Conservation (phyloP, 2,888 invertebrate species). For the Pseudococcus viburni region DNA sequence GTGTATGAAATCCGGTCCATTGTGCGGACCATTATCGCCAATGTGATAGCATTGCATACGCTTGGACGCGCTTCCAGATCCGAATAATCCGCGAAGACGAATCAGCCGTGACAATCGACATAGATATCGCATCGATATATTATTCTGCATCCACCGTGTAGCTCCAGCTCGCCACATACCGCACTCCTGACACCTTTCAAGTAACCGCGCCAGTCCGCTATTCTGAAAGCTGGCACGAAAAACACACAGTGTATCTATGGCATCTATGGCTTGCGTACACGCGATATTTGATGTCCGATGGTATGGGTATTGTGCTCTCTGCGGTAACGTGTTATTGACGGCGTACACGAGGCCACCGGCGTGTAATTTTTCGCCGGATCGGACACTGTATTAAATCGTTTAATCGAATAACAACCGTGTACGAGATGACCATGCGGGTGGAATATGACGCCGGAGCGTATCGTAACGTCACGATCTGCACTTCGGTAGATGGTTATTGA, state of each 20-base stretch:
- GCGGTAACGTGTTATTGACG: not conserved
- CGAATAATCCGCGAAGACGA: constrained; percentile 5
- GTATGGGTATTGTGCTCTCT: constrained; percentile 6
- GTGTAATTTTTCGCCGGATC: not conserved
- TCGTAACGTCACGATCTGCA: not conserved
- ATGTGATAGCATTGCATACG: constrained; percentile 37
- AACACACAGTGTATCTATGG: not conserved
- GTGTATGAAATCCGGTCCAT: not conserved
- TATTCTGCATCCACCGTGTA: not conserved
- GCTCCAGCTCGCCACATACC: not conserved
- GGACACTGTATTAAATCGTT: constrained; percentile 14
- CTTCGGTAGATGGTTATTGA: not conserved
- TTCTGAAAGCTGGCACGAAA: not conserved
- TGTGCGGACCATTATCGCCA: constrained; percentile 10
- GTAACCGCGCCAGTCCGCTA: not conserved
- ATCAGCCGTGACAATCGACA: constrained; percentile 47
- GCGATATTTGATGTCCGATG: not conserved
- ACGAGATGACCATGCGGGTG: constrained; percentile 37
- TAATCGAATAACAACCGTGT: constrained; percentile 28
- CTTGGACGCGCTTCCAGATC: constrained; percentile 21
- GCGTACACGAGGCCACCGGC: not conserved
- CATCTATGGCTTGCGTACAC: not conserved
- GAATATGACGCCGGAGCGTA: not conserved
- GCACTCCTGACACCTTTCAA: not conserved
- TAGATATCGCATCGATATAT: not conserved